Evolutionary conservation across 2,113 vertebrate genomes (phyloP).

Genomic region (Peromyscus californicus): DNA sequence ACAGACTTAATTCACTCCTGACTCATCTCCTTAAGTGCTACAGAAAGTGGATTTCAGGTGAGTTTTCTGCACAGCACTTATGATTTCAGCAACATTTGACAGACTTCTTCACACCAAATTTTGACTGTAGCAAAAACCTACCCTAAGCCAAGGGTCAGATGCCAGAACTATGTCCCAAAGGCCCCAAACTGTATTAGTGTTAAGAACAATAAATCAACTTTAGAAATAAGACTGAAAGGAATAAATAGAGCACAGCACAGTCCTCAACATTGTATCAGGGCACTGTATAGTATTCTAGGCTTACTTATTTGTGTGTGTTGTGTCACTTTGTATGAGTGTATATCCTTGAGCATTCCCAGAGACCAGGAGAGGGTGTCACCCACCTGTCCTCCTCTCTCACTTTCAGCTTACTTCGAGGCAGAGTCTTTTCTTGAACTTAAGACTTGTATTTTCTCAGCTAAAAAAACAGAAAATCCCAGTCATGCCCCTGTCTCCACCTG

Average conservation of each 20-base stretch:
- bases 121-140: neutral
- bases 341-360: neutral
- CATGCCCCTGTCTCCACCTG: neutral
- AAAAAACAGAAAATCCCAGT: neutral
- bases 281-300: neutral
- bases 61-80: neutral
- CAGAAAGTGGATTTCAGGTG: neutral
- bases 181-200: neutral
- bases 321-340: neutral
- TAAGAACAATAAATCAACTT: neutral
- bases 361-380: neutral
- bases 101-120: neutral
- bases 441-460: neutral
- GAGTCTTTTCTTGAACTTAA: neutral
- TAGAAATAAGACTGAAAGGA: slow-evolving; percentile 8
- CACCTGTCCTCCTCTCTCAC: neutral
- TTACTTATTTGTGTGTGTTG: neutral
- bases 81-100: neutral
- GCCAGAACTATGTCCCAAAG: neutral
- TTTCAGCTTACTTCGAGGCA: neutral
- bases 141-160: neutral
- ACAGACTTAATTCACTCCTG: neutral
- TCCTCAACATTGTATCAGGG: neutral
- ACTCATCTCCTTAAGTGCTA: neutral
- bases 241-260: neutral